Percentiles rank a stretch among this genome's conserved stretches.
These are phyloP conservation scores for Molanna angustata DNA, from an alignment of 2,888 invertebrate species.

Conservation along the genomic window DNA sequence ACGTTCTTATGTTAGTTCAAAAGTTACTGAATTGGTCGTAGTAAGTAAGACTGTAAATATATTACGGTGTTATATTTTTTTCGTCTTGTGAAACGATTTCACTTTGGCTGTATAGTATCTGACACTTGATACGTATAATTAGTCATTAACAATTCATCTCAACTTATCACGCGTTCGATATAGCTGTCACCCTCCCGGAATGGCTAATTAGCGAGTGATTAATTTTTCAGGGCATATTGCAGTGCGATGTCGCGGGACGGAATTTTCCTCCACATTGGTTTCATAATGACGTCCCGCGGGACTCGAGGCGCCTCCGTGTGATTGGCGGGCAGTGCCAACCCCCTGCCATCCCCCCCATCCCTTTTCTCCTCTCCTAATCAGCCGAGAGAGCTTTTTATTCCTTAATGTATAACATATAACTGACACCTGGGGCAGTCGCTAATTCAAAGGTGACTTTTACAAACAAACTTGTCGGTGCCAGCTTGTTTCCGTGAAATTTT, in stretches of 20 bases:
- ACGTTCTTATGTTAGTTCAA: too few species aligned
- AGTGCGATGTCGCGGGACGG: conserved; percentile 11
- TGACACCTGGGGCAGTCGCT: conserved; percentile 26
- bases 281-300: conserved; percentile 31
- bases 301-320: conserved; percentile 24
- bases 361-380: conserved; percentile 15
- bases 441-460: conserved; percentile 8
- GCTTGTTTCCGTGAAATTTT: too few species aligned
- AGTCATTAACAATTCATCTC: not conserved
- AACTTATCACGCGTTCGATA: not conserved
- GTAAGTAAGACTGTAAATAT: too few species aligned
- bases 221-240: not conserved
- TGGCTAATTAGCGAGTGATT: not conserved
- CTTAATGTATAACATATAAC: conserved; percentile 26
- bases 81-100: too few species aligned
- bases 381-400: conserved; percentile 25
- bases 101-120: too few species aligned
- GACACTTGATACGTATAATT: too few species aligned
- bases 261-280: conserved; percentile 15
- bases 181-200: not conserved
- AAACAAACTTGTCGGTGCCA: too few species aligned
- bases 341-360: conserved; percentile 4
- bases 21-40: too few species aligned
- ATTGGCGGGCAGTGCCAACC: conserved; percentile 18
- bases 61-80: too few species aligned